phyloP scores from a whole-genome alignment of 2,113 vertebrate genomes.

The Eleginops maclovinus region DNA sequence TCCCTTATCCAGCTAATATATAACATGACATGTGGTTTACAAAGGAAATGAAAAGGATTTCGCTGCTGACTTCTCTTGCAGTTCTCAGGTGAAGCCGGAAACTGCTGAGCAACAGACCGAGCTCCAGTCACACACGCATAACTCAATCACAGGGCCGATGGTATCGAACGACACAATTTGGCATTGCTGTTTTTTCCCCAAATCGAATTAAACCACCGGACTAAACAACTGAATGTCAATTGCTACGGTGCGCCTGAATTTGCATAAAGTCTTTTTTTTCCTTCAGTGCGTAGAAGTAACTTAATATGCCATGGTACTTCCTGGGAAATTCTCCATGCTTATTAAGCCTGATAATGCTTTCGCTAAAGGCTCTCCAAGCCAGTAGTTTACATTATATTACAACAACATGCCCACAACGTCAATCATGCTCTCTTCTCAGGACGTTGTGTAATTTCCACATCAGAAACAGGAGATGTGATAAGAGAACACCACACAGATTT shows the following conservation, averaged over 20 bases:
- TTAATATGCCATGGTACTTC: constrained; percentile 66
- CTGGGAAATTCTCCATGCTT: constrained; percentile 63
- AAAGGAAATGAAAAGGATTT: constrained; percentile 83
- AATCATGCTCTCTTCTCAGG: constrained; percentile 9
- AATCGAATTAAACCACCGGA: constrained; percentile 69
- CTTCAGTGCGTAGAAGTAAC: constrained; percentile 53
- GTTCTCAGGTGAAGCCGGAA: constrained; percentile 66
- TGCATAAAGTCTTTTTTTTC: constrained; percentile 56
- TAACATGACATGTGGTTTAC: constrained; percentile 74
- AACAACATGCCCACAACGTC: constrained; percentile 41
- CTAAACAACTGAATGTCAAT: constrained; percentile 68
- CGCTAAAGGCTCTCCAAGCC: constrained; percentile 53
- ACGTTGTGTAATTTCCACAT: not conserved
- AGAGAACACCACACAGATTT: constrained; percentile 32
- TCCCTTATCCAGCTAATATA: constrained; percentile 73
- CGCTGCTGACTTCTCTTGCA: constrained; percentile 51
- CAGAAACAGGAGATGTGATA: not conserved
- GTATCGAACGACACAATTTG: constrained; percentile 74
- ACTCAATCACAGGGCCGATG: constrained; percentile 70
- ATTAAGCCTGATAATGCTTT: constrained; percentile 54
- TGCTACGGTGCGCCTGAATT: constrained; percentile 51
- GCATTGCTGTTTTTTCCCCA: constrained; percentile 56
- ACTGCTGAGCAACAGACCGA: constrained; percentile 57
- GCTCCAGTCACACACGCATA: constrained; percentile 65
- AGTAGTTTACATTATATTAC: constrained; percentile 56